Conservation (phyloP, 2,113 vertebrate genomes). For the Machaerirhynchus nigripectus region DNA sequence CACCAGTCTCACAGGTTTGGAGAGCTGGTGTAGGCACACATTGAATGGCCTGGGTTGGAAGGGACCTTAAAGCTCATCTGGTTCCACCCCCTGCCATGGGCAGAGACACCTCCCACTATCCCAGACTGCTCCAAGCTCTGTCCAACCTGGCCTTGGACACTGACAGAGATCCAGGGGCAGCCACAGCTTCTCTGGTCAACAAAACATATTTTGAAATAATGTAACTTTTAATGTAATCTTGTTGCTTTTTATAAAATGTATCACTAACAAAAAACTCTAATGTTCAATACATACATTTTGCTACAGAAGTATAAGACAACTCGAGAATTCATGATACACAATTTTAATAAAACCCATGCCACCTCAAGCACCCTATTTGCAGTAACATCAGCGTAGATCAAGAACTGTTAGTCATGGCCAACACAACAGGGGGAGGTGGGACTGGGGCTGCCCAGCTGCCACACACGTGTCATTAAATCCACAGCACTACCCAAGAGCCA, state of each 20-base stretch:
- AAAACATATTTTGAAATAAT: neutral
- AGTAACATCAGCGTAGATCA: neutral
- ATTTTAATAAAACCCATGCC: neutral
- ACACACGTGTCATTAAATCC: neutral
- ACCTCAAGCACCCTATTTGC: neutral
- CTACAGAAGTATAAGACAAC: neutral
- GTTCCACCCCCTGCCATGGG: neutral
- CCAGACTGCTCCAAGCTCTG: neutral
- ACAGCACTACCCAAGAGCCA: neutral
- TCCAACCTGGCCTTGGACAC: no score
- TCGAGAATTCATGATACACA: fast-evolving
- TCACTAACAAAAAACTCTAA: neutral
- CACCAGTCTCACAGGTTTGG: neutral
- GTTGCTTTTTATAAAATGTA: neutral
- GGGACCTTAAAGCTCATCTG: neutral
- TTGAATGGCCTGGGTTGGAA: neutral
- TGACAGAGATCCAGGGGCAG: neutral
- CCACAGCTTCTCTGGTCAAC: neutral
- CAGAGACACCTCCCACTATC: neutral
- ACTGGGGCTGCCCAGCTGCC: neutral
- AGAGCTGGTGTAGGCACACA: neutral
- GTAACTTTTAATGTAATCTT: neutral
- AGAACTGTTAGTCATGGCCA: neutral
- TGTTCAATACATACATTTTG: neutral
- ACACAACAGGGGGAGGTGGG: fast-evolving